A percentile compares a stretch with the other conserved stretches of the same genome.
phyloP scores from a whole-genome alignment of 2,113 vertebrate genomes.

The Gavia stellata region DNA sequence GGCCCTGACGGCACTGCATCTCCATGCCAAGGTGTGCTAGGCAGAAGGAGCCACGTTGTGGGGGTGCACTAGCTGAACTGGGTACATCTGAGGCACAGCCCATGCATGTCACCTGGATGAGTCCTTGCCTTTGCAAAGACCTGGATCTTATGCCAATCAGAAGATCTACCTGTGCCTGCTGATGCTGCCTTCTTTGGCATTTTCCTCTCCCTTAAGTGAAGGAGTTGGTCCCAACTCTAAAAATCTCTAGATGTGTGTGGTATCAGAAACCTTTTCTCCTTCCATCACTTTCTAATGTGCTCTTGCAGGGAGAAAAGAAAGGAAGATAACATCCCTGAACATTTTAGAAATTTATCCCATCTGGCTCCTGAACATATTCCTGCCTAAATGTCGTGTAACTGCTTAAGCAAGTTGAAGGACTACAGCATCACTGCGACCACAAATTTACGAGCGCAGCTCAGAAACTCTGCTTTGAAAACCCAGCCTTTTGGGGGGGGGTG shows the following conservation, averaged over 20 bases:
- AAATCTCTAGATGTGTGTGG: background rate
- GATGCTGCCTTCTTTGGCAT: background rate
- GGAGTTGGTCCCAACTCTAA: background rate
- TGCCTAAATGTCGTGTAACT: background rate
- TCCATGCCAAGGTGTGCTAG: background rate
- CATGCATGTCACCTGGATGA: background rate
- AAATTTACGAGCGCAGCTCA: background rate
- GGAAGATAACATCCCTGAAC: background rate
- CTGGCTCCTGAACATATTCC: background rate
- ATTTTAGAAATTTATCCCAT: background rate
- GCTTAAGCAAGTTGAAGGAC: background rate
- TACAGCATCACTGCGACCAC: rapidly evolving
- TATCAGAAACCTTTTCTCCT: background rate
- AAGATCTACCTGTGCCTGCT: background rate
- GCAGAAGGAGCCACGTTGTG: rapidly evolving
- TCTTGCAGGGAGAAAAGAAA: background rate
- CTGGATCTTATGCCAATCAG: background rate
- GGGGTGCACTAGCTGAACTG: background rate
- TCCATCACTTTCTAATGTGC: background rate
- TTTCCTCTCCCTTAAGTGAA: background rate
- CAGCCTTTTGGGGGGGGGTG: rapidly evolving
- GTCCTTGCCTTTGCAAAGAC: background rate
- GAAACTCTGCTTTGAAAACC: background rate
- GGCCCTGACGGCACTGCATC: background rate
- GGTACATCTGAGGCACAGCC: background rate